phyloP scores from a whole-genome alignment of 2,888 invertebrate genomes.

The Agriopis aurantiaria region DNA sequence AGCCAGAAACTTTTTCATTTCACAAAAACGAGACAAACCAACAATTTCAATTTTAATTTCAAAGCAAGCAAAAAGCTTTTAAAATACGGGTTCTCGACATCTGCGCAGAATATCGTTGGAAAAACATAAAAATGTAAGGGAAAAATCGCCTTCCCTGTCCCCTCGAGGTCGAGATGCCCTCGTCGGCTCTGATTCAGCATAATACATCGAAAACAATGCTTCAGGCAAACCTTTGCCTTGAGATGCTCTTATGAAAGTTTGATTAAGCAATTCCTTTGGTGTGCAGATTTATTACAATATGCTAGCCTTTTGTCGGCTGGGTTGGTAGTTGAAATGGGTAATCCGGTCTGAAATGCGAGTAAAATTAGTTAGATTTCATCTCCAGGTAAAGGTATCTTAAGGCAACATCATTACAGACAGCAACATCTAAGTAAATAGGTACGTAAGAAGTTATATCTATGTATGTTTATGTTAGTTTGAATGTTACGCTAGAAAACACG shows the following conservation, averaged over 20 bases:
- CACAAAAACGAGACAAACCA: neutral
- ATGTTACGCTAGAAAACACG: neutral
- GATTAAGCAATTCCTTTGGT: slow-evolving; percentile 59
- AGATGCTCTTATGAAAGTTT: slow-evolving; percentile 61
- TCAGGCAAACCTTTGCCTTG: slow-evolving; percentile 55
- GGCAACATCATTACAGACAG: neutral
- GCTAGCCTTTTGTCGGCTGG: slow-evolving; percentile 26
- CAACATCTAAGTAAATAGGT: neutral
- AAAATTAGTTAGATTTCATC: neutral
- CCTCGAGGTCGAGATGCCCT: slow-evolving; percentile 53
- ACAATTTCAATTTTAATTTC: no score
- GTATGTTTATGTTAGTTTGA: neutral
- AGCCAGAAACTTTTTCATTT: neutral
- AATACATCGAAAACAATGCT: slow-evolving; percentile 64
- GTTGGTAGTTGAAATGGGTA: slow-evolving; percentile 12
- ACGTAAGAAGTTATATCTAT: neutral
- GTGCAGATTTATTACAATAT: slow-evolving; percentile 40
- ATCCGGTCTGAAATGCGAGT: neutral
- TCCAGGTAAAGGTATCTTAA: neutral
- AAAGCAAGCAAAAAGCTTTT: slow-evolving; percentile 14
- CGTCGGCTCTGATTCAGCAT: slow-evolving; percentile 60
- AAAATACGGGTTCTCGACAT: slow-evolving; percentile 13
- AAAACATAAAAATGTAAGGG: slow-evolving; percentile 44
- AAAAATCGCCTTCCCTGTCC: slow-evolving; percentile 42
- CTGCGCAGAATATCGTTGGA: slow-evolving; percentile 27